Conservation (phyloP, 2,113 vertebrate genomes). For the Typhlomys cinereus region DNA sequence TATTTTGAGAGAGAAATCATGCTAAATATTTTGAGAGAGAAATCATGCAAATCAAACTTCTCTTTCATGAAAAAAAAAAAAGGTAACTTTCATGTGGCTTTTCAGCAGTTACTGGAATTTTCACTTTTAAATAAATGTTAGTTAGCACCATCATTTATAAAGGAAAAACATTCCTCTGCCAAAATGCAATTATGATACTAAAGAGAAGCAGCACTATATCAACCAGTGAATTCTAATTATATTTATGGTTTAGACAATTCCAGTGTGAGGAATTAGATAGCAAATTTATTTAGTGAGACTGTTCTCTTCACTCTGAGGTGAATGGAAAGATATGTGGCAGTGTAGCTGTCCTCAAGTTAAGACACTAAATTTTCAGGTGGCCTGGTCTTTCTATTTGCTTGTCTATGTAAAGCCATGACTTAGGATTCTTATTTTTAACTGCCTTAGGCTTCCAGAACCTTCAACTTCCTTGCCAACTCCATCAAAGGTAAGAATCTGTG, state of each 20-base stretch:
- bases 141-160: slow-evolving; percentile 12
- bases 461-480: slow-evolving; percentile 86
- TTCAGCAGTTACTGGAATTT: slow-evolving; percentile 39
- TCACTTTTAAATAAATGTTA: slow-evolving; percentile 35
- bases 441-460: slow-evolving; percentile 91
- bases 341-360: background rate
- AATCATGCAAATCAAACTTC: background rate
- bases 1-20: background rate
- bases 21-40: too few relatives aligned
- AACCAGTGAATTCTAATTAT: slow-evolving; percentile 15
- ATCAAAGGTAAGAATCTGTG: slow-evolving; percentile 89
- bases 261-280: background rate
- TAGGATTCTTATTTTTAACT: slow-evolving; percentile 67
- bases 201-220: background rate
- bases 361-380: background rate
- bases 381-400: slow-evolving; percentile 23
- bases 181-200: background rate
- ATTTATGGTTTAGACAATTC: background rate
- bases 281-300: slow-evolving; percentile 9
- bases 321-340: background rate
- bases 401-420: slow-evolving; percentile 53
- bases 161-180: background rate
- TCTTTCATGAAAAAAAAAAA: slow-evolving; percentile 16
- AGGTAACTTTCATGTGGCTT: background rate
- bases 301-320: background rate